These are phyloP conservation scores for Cataglyphis livida DNA, from an alignment of 2,888 invertebrate species.

Conservation along the genomic window DNA sequence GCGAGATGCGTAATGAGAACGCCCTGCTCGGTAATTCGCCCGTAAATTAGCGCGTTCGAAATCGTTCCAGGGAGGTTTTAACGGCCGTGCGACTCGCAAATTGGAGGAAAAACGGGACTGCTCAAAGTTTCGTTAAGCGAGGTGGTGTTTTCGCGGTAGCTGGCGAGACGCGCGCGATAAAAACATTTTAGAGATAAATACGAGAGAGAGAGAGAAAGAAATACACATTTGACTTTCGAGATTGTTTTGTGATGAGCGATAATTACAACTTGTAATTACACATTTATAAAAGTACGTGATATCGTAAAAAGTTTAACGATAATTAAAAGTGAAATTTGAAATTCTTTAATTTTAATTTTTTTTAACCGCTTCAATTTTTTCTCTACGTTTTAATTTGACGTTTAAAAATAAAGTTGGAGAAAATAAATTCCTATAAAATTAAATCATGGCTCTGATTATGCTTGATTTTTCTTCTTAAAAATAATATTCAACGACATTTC, in stretches of 20 bases:
- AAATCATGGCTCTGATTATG: too few relatives aligned
- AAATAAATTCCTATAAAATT: too few relatives aligned
- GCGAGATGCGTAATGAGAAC: conserved; percentile 43
- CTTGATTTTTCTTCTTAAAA: not conserved
- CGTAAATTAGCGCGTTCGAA: conserved; percentile 47
- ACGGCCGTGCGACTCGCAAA: conserved; percentile 31
- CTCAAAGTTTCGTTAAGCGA: conserved; percentile 26
- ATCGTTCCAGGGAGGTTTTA: conserved; percentile 33
- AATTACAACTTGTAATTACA: conserved; percentile 3
- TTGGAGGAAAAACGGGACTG: conserved; percentile 31
- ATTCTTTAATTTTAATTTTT: not conserved
- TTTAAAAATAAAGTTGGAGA: not conserved
- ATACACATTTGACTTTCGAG: not conserved
- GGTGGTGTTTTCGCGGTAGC: conserved; percentile 22
- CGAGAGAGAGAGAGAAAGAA: not conserved
- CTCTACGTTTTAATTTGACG: not conserved
- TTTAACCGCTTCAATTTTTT: not conserved
- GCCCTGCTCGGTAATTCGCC: conserved; percentile 8
- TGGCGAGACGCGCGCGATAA: not conserved
- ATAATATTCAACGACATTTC: not conserved
- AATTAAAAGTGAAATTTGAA: not conserved
- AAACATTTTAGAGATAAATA: conserved; percentile 32
- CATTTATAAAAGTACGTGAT: not conserved
- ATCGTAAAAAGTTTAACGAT: not conserved
- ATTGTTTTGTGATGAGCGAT: not conserved